Base-by-base conservation (phyloP, 1,140 invertebrate genomes). In the Cherax quadricarinatus region DNA sequence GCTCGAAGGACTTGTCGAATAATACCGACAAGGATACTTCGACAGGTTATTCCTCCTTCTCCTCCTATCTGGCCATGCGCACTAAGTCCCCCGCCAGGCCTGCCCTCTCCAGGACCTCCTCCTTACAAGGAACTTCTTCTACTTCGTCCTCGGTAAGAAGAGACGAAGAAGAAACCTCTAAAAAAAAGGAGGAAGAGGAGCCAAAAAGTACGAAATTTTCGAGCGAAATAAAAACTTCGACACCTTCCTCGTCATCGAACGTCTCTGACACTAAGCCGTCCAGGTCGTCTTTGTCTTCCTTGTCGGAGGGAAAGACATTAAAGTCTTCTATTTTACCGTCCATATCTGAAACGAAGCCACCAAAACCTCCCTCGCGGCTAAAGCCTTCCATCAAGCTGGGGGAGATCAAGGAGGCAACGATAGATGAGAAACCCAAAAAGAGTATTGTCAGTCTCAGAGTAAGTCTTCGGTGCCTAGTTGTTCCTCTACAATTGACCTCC, bases 31-130 rank as follows among this genome's bases (percentile, higher is more conserved):
- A 66, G 66, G 73, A 78, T 9, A 7, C 57, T 41, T 18, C 16
- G 24, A 21, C 83, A 0, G 24, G 73, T 4, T 81, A 79, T 84
- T 82, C 48, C 62, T 90, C 88, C 88, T 94, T 94, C 89, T 94
- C 93, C 57, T 93, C 93, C 10, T 94, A 94, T 79, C 82, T 94
- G 21, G 91, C 93, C 66, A 94, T 91, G 89, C 84, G 93, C 53
- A 94, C 93, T 24, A 94, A 94, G 83, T 93, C 91, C 51, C 93
- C 93, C 3, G 93, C 73, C 0, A 86, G 93, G 60, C 93, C 93
- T 21, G 86, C 93, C 12, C 88, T 93, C 14, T 21, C 49, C 30
- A 57, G 85, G 30, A 60, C 89, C 4, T 88, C 93, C 30, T 92
- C 91, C 41, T 78, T 89, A 51, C 89, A 78, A 73, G 90, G 93